Conservation (phyloP, 2,113 vertebrate genomes). For the Coreoperca whiteheadi region DNA sequence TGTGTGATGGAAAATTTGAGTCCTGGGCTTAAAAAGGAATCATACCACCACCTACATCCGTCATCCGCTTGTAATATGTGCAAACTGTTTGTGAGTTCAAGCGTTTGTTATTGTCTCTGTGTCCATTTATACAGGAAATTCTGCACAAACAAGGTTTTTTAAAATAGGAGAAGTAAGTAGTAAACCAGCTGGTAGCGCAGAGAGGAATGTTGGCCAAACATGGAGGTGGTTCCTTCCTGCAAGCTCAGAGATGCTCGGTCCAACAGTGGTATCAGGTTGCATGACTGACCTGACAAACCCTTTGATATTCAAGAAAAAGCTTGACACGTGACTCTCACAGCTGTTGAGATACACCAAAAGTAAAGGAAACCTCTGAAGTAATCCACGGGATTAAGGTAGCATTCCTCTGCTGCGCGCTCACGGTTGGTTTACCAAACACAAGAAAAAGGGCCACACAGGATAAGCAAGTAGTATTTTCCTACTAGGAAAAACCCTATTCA, state of each 20-base stretch:
- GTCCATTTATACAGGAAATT: conserved; percentile 26
- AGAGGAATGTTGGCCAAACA: conserved; percentile 38
- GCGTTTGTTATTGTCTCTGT: conserved; percentile 18
- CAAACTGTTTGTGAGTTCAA: conserved; percentile 36
- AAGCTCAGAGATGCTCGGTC: conserved; percentile 13
- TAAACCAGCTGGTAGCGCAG: background rate
- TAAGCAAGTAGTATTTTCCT: background rate
- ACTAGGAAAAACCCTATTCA: background rate
- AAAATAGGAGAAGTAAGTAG: conserved; percentile 19
- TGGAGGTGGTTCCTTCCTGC: conserved; percentile 35
- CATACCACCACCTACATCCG: conserved; percentile 29
- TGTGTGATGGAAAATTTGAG: conserved; percentile 74
- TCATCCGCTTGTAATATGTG: conserved; percentile 21
- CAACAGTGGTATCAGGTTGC: conserved; percentile 34
- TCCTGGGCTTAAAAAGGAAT: conserved; percentile 55
- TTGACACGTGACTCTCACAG: conserved; percentile 33
- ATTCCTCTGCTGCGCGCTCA: conserved; percentile 8
- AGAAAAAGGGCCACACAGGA: background rate
- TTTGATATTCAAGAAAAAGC: conserved; percentile 37
- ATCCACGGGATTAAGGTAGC: conserved; percentile 29
- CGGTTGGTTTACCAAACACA: background rate
- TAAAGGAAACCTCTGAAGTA: conserved; percentile 37
- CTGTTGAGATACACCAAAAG: conserved; percentile 6
- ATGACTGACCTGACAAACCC: conserved; percentile 34
- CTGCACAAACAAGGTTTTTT: conserved; percentile 23